Evolutionary conservation across 1,140 invertebrate genomes (phyloP), one percentile per base, ranked within the genome.

Genomic region (Drosophila trapezifrons): DNA sequence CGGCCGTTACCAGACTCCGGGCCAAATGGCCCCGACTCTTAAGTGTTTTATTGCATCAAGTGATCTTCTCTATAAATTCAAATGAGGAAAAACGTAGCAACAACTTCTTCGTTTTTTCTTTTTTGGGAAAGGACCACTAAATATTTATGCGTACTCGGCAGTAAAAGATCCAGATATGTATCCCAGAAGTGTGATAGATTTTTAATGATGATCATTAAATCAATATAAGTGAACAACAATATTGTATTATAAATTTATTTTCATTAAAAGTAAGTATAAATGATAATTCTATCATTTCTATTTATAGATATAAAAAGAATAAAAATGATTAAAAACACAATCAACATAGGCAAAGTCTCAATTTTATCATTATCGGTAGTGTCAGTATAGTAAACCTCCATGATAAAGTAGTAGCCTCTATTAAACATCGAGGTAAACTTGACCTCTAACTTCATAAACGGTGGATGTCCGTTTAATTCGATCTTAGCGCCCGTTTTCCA

Each of bases 21-120:
- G 79, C 73, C 67, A 82, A 82, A 74, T 80, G 78, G 66, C 35
- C 42, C 54, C 66, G 75, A 51, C 45, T 79, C 70, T 73, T 76
- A 84, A 84, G 77, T 80, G 84, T 82, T 83, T 86, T 87, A 87
- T 80, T 79, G 79, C 83, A 77, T 74, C 78, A 87, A 87, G 83
- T 86, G 82, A 86, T 86, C 82, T 85, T 81, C 74, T 80, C 59
- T 56, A 80, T 77, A 84, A 84, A 79, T 37, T 46, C 76, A 58
- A 29, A 57, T 38, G 35, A 38, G 46, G 45, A 65, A 56, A 57
- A 58, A 58, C 60, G 20, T 27, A 27, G 13, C 22, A 46, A 25
- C 13, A 35, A 27, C 9, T 17, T 42, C 4, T n/a, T 54, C 4
- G n/a, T 13, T 12, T 1, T 6, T 47, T 22, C 46, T 18, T 25